Percentiles rank a stretch among this genome's conserved stretches.
phyloP scores from a whole-genome alignment of 2,797 vertebrate species.

The Notamacropus eugenii region DNA sequence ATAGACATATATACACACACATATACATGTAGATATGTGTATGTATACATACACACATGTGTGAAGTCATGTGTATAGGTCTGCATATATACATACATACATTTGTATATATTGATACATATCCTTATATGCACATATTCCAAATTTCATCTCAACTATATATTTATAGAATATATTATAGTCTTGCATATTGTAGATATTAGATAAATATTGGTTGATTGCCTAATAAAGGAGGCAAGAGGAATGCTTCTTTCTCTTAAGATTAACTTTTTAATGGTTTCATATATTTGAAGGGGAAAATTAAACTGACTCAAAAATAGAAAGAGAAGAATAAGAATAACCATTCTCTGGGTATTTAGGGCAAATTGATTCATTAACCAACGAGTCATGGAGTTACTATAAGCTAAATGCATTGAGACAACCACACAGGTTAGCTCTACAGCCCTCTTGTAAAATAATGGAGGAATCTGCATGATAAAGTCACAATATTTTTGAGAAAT shows the following conservation, averaged over 20 bases:
- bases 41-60: background rate
- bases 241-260: background rate
- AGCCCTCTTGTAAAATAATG: constrained; percentile 34
- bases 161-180: background rate
- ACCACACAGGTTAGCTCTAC: constrained; percentile 24
- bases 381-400: background rate
- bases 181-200: background rate
- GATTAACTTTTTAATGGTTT: background rate
- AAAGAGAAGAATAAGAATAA: background rate
- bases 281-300: background rate
- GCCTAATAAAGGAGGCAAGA: background rate
- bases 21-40: too few species aligned
- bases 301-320: background rate
- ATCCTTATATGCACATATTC: background rate
- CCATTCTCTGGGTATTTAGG: background rate
- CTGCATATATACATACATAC: background rate
- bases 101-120: background rate
- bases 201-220: background rate
- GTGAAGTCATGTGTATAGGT: too few species aligned
- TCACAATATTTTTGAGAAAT: constrained; percentile 33
- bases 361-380: background rate
- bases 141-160: background rate
- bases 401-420: constrained; percentile 13
- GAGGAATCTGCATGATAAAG: background rate
- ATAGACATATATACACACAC: too few species aligned